Percentiles rank a stretch among this genome's conserved stretches.
Evolutionary conservation across 2,113 vertebrate species (phyloP).

Genomic region (Saccopteryx leptura): DNA sequence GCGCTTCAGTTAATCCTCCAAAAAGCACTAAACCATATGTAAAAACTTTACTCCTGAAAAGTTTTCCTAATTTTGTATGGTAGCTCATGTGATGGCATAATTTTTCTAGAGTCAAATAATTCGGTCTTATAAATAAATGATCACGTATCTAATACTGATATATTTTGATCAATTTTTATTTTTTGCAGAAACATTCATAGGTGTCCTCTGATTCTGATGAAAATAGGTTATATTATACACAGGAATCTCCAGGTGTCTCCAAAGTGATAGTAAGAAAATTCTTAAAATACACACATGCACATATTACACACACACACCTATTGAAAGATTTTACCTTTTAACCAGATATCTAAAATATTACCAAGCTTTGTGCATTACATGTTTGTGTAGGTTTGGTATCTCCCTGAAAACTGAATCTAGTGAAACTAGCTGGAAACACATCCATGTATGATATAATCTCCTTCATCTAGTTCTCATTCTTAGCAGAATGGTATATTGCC

Average conservation of each 20-base stretch:
- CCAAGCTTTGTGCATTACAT: background rate
- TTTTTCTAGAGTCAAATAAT: background rate
- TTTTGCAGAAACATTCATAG: background rate
- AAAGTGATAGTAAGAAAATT: conserved; percentile 6
- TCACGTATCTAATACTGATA: background rate
- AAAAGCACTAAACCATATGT: background rate
- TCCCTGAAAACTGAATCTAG: background rate
- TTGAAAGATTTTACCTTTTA: background rate
- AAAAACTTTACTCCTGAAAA: background rate
- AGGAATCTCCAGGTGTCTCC: background rate
- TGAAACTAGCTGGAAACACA: background rate
- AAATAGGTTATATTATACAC: background rate
- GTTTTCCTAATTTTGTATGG: background rate
- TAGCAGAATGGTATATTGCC: background rate
- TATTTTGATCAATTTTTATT: background rate
- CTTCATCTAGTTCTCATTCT: background rate
- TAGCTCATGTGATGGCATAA: background rate
- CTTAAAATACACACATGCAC: background rate
- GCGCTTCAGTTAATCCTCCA: background rate
- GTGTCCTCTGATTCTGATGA: background rate
- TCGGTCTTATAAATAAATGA: background rate
- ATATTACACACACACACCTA: background rate
- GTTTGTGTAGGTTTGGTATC: background rate
- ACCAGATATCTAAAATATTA: background rate
- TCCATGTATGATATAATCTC: background rate